Evolutionary conservation across 2,797 vertebrate genomes (phyloP).

Genomic region (Falco cherrug): DNA sequence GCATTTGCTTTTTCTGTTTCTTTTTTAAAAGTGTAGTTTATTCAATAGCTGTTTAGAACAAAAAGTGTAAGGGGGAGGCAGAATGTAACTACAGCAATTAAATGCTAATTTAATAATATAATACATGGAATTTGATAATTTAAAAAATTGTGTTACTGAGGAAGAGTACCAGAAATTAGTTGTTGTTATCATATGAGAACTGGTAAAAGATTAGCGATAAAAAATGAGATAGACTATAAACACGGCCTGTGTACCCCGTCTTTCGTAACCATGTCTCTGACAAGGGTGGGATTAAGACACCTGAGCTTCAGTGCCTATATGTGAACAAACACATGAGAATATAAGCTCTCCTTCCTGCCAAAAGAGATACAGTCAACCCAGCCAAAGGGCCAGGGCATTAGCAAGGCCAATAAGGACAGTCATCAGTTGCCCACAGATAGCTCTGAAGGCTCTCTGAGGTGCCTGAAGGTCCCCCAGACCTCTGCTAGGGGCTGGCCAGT

Average conservation of each 20-base stretch:
- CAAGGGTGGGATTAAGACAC: not conserved
- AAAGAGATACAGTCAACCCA: not conserved
- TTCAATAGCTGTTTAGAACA: not conserved
- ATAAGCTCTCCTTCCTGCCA: not conserved
- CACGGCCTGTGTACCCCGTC: not conserved
- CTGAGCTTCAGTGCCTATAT: not conserved
- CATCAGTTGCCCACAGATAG: not conserved
- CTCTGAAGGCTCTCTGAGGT: not conserved
- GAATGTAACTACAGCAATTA: not conserved
- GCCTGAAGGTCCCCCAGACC: accelerated
- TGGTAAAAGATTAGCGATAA: not conserved
- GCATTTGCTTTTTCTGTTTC: not conserved
- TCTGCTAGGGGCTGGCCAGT: not conserved
- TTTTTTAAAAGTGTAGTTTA: not conserved
- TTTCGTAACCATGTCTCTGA: not conserved
- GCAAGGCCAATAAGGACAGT: not conserved
- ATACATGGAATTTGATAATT: not conserved
- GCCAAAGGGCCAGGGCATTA: not conserved
- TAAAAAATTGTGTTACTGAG: not conserved
- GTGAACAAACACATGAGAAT: not conserved
- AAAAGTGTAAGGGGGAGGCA: not conserved
- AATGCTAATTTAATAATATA: not conserved
- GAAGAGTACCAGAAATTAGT: not conserved
- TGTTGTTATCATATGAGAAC: not conserved
- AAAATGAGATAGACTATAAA: not conserved